phyloP scores from a whole-genome alignment of 2,797 vertebrate genomes.

The Bradypus variegatus region DNA sequence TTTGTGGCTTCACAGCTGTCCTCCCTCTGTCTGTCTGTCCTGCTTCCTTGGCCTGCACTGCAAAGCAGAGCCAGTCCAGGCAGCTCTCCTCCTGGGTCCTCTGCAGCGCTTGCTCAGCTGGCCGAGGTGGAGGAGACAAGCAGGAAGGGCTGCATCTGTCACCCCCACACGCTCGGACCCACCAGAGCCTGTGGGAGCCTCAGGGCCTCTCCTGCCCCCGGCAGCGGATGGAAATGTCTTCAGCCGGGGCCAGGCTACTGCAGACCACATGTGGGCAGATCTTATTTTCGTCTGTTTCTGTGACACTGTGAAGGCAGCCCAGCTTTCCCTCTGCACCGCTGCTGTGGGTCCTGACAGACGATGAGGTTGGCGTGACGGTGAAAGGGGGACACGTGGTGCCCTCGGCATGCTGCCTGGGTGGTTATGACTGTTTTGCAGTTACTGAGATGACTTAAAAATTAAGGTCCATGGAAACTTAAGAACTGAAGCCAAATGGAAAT shows the following conservation, averaged over 20 bases:
- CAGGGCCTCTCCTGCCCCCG: background rate
- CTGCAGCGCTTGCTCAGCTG: no score
- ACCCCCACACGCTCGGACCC: no score
- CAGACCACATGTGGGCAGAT: background rate
- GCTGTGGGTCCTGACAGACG: no score
- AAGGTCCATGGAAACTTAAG: background rate
- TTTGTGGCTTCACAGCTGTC: no score
- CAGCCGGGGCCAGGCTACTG: background rate
- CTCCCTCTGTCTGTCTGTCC: no score
- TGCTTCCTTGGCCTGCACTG: no score
- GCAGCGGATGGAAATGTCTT: background rate
- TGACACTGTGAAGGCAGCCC: background rate
- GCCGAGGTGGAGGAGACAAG: no score
- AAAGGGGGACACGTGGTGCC: background rate
- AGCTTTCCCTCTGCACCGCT: no score
- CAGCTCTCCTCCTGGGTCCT: no score
- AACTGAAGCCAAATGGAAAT: constrained; percentile 14
- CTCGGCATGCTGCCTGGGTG: background rate
- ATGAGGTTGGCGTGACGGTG: background rate
- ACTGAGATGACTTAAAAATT: background rate
- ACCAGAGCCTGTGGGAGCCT: no score
- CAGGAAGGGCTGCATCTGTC: no score
- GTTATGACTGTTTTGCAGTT: background rate
- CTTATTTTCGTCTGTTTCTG: constrained; percentile 15
- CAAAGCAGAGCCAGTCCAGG: no score